Conservation (phyloP, 2,113 vertebrate species). For the Bubo scandiacus region DNA sequence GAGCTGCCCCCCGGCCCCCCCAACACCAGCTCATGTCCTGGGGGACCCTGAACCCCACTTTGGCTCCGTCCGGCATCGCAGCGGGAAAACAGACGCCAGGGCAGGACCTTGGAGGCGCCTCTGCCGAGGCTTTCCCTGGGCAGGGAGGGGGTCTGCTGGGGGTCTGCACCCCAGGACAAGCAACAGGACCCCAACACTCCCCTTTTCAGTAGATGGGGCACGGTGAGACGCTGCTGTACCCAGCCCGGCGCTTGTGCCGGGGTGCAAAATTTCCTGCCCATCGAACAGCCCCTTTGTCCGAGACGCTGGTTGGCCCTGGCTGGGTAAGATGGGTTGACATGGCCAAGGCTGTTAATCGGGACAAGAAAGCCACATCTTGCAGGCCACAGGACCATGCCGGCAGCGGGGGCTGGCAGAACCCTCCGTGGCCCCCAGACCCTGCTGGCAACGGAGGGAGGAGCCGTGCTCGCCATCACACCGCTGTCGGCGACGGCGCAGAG, state of each 20-base stretch:
- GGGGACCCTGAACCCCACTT: background rate
- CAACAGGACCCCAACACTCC: background rate
- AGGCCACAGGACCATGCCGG: background rate
- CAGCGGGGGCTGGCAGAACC: background rate
- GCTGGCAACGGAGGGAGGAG: background rate
- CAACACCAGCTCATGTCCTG: fast-evolving
- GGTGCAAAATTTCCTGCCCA: background rate
- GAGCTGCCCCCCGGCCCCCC: background rate
- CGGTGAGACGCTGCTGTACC: background rate
- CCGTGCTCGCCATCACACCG: fast-evolving
- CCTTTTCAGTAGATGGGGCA: fast-evolving
- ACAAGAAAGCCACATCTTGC: background rate
- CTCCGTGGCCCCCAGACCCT: background rate
- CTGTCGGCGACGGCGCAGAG: fast-evolving
- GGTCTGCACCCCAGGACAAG: background rate
- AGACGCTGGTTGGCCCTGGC: background rate
- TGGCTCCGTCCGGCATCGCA: background rate
- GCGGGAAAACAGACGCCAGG: background rate
- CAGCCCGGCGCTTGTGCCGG: background rate
- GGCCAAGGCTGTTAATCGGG: background rate
- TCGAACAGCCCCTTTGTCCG: fast-evolving
- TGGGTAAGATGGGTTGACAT: fast-evolving
- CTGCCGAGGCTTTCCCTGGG: background rate
- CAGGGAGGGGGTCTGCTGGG: background rate
- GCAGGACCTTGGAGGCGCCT: background rate